A percentile compares a stretch with the other conserved stretches of the same genome.
These are phyloP conservation scores for Chaenogobius annularis DNA, from an alignment of 2,113 vertebrate species.

Conservation along the genomic window DNA sequence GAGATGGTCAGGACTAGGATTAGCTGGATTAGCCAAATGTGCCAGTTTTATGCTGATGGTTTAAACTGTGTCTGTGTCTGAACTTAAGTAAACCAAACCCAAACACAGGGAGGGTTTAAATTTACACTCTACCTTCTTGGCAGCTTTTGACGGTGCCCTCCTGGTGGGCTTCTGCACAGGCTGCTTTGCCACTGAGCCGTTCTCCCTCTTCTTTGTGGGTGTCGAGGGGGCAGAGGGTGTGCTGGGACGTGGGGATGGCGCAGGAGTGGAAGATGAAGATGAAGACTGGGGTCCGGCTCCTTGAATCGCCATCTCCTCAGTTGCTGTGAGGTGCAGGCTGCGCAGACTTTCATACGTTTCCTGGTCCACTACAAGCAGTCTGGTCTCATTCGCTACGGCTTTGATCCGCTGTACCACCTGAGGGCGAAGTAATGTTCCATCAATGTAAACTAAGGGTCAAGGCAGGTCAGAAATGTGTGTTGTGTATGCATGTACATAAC, in stretches of 20 bases:
- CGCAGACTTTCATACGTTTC: slow-evolving; percentile 88
- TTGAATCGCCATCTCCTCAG: slow-evolving; percentile 84
- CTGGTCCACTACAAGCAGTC: slow-evolving; percentile 90
- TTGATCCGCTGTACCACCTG: slow-evolving; percentile 98
- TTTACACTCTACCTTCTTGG: slow-evolving; percentile 81
- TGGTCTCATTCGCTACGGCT: slow-evolving; percentile 85
- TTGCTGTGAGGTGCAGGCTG: slow-evolving; percentile 85
- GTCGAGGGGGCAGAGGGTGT: slow-evolving; percentile 39
- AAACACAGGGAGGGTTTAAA: neutral
- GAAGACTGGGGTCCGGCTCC: slow-evolving; percentile 36
- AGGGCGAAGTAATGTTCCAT: neutral
- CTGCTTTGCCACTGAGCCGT: slow-evolving; percentile 81
- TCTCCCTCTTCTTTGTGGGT: slow-evolving; percentile 69
- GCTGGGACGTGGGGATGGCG: slow-evolving; percentile 38
- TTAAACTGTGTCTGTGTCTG: too few species aligned
- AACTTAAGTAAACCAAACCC: neutral
- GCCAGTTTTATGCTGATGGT: neutral
- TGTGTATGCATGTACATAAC: neutral
- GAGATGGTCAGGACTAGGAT: neutral
- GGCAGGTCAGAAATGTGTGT: neutral
- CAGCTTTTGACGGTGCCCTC: slow-evolving; percentile 77
- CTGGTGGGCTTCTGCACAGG: slow-evolving; percentile 77
- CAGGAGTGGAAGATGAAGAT: slow-evolving; percentile 6
- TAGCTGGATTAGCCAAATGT: neutral
- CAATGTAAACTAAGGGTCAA: neutral